Evolutionary conservation across 2,113 vertebrate genomes (phyloP).

Genomic region (Lepisosteus oculatus): DNA sequence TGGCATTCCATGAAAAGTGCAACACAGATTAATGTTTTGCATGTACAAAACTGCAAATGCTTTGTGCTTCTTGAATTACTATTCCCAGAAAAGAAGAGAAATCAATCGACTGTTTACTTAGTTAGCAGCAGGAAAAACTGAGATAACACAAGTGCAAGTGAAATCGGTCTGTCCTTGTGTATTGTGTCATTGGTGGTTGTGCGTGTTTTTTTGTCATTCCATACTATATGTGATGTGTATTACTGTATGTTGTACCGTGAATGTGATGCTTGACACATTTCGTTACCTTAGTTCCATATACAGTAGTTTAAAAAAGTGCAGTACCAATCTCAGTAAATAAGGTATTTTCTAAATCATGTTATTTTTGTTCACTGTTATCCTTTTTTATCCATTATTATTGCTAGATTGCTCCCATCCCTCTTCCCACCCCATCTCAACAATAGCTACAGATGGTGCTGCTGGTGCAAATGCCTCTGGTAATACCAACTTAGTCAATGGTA

Average conservation of each 20-base stretch:
- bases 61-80: too few species aligned
- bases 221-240: constrained; percentile 38
- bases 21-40: too few species aligned
- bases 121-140: too few species aligned
- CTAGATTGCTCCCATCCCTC: constrained; percentile 93
- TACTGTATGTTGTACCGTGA: constrained; percentile 44
- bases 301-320: constrained; percentile 11
- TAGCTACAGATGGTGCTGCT: constrained; percentile 90
- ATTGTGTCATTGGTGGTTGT: constrained; percentile 35
- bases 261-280: constrained; percentile 18
- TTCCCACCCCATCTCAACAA: constrained; percentile 87
- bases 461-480: constrained; percentile 89
- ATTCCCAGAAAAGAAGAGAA: too few species aligned
- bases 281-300: constrained; percentile 23
- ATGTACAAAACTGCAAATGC: too few species aligned
- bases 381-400: constrained; percentile 78
- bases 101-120: too few species aligned
- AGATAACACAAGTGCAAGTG: not conserved
- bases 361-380: constrained; percentile 60
- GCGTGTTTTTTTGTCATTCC: constrained; percentile 28
- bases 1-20: too few species aligned
- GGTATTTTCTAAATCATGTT: constrained; percentile 38
- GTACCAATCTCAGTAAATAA: constrained; percentile 30
- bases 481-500: constrained; percentile 99
- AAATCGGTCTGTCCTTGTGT: constrained; percentile 24